Evolutionary conservation across 1,140 invertebrate genomes (phyloP), one percentile per base, ranked within the genome.

Genomic region (Eulimnadia texana): DNA sequence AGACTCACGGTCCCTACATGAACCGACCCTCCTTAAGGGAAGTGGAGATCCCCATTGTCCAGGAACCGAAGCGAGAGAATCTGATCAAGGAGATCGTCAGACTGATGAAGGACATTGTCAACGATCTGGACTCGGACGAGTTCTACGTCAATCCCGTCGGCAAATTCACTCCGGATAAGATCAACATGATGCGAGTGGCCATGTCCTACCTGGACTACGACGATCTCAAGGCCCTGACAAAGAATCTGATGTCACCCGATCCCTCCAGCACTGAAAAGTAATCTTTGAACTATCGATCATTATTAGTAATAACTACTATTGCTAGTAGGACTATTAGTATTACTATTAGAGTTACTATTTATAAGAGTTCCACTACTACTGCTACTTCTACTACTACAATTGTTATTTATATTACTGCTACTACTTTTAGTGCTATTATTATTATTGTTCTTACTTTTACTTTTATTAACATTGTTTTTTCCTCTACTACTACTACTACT

Each of bases 111-210:
- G 62, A 63, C 23, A 56, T 63, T 13, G 27, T 63, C n/a, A 47
- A 57, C 24, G 62, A 63, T 2, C 27, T 63, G 3, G 62, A 63
- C 52, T 28, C 42, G 1, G 33, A 42, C 0, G 62, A 63, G 25
- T 63, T 50, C 22, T 59, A 58, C 50, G 29, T 23, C 2, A 47
- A 57, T 23, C 62, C 62, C 29, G 52, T 24, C 13, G 29, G 47
- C 6, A 58, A 58, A 50, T 50, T 29, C 33, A 24, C 59, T 29
- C 25, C 33, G 11, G 62, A 33, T n/a, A 63, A 63, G 50, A 60
- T 67, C 25, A 29, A 62, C 16, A 61, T 60, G 33, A 50, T 68
- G 25, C 52, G 66, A 42, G 64, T 64, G 54, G 65, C 63, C 50
- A 29, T 67, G 50, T 60, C 64, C 20, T 61, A 42, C 64, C 49